Base-by-base conservation (phyloP, 2,888 invertebrate species). In the Gymnosoma rotundatum region DNA sequence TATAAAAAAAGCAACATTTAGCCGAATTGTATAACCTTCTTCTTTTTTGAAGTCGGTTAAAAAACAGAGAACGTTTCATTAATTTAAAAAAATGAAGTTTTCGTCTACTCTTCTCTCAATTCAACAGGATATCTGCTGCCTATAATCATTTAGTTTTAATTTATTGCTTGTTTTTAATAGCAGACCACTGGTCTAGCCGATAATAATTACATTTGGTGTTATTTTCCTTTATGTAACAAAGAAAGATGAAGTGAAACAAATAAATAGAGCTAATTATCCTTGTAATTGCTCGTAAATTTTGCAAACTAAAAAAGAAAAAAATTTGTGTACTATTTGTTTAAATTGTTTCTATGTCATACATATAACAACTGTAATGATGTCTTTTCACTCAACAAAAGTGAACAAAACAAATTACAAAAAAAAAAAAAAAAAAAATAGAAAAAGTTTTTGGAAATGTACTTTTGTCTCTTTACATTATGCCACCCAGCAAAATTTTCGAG, bases 201-300 rank as follows among this genome's bases (percentile, higher is more conserved):
- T 67, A 20, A 50, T 52, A 36, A 48, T 25, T 5, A 9, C 38
- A 38, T 38, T 38, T 25, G 18, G 3, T 36, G n/a, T 52, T 18
- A 20, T 14, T 18, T 6, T 21, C 10, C 38, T 38, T 9, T 32
- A 25, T 16, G 1, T 14, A 25, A 25, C 25, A 25, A 25, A 25
- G 25, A 2, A 4, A 45, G 14, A 0, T 45, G 1, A 45, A 1
- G 7, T 5, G 38, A 69, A 69, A n/a, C 16, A 67, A 52, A 73
- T 21, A 45, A 45, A 25, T 21, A 54, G n/a, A 42, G 54, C 54
- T 42, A 74, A 74, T 64, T 54, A 64, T 74, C 42, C 63, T 42
- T 63, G 18, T 64, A 74, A 74, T 74, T 74, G 74, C 54, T 74
- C 52, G 42, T 74, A 74, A 74, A 74, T 42, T 63, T 54, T 18